phyloP scores from a whole-genome alignment of 2,113 vertebrate genomes.

The Tragelaphus scriptus region DNA sequence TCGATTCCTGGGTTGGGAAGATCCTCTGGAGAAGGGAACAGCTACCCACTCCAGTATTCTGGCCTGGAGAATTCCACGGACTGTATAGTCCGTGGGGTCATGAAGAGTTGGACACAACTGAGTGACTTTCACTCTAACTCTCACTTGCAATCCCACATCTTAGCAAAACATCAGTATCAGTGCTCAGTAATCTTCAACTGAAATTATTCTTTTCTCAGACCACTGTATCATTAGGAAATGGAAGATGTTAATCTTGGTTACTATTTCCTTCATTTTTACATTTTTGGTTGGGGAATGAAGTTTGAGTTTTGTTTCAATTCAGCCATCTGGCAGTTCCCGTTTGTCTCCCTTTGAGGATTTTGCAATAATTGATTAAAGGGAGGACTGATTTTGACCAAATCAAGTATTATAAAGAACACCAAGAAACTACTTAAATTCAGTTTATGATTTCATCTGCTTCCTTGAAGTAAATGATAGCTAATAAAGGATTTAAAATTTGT shows the following conservation, averaged over 20 bases:
- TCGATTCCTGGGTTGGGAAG: rapidly evolving
- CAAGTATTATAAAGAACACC: not conserved
- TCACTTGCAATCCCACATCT: not conserved
- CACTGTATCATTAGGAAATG: not conserved
- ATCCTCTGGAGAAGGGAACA: not conserved
- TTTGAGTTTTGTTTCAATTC: not conserved
- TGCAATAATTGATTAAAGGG: not conserved
- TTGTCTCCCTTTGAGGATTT: not conserved
- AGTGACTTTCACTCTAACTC: not conserved
- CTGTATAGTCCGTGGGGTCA: not conserved
- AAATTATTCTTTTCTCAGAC: not conserved
- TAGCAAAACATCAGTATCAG: not conserved
- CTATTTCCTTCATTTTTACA: not conserved
- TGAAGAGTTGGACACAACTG: not conserved
- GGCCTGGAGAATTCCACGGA: not conserved
- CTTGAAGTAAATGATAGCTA: not conserved
- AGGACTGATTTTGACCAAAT: not conserved
- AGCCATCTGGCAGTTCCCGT: not conserved
- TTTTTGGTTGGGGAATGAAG: not conserved
- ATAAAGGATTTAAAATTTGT: not conserved
- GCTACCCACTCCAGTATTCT: not conserved
- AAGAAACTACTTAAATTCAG: not conserved
- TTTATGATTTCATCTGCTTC: not conserved
- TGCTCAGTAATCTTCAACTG: not conserved
- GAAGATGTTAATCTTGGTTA: not conserved